Evolutionary conservation across 2,888 invertebrate species (phyloP), one percentile per base, ranked within the genome.

Genomic region (Netelia melanura): DNA sequence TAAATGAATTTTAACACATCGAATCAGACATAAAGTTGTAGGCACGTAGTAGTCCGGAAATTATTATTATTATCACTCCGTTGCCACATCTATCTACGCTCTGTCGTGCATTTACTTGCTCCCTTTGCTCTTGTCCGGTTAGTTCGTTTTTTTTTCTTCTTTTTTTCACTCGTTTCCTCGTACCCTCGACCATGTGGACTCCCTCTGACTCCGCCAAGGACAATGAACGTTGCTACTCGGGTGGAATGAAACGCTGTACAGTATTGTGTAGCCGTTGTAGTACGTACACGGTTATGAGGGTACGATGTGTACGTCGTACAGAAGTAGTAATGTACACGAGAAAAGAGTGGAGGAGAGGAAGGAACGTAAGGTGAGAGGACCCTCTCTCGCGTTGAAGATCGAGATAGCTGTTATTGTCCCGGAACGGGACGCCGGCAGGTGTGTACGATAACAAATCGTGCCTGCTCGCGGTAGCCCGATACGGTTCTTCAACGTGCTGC

Each of bases 381-480:
- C 90, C 68, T 83, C 76, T 77, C 71, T 67, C 56, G 70, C 78
- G 43, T 75, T 58, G 87, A 21, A 90, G 90, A 91, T 91, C 90
- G 88, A 91, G 91, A 91, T 91, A 91, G 90, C 89, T 90, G 88
- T 90, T 90, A 91, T 91, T 91, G 91, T 91, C 90, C 91, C 72
- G 89, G 86, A 90, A 91, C 89, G 89, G 89, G 88, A 88, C 87
- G 88, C 74, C 88, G 89, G 91, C 91, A 91, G 91, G 91, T 91
- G 91, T 91, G 90, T 91, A 89, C 88, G 89, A 86, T 91, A 91
- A 91, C 91, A 91, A 91, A 91, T 91, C 89, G 91, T 84, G 83
- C 65, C 84, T 81, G 58, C 71, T 72, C 79, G 71, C 70, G 80
- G 85, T 84, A 85, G 85, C 72, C 71, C 82, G 82, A 87, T 86